Evolutionary conservation across 2,113 vertebrate species (phyloP), one percentile per base, ranked within the genome.

Genomic region (Elanoides forficatus): DNA sequence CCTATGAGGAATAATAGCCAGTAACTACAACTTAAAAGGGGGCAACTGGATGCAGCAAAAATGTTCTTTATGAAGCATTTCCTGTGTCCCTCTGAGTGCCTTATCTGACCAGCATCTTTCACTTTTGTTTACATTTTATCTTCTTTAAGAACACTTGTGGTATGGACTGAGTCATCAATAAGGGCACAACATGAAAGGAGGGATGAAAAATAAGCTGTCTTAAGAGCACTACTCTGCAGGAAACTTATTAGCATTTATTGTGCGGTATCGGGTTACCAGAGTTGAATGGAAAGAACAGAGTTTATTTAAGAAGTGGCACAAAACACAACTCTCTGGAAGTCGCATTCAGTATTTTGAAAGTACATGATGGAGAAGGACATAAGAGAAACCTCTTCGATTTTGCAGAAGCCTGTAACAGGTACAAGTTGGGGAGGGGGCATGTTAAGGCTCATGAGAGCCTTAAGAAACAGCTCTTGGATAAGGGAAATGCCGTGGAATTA

Each of bases 231-330:
- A 93, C 97, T 90, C 92, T 89, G 96, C 97, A 98, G 98, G 98
- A 98, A 98, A 97, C 96, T 97, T 97, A 98, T 97, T 98, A 98
- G 97, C 98, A 98, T 98, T 98, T 98, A 97, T 98, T 97, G 97
- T 96, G 72, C 59, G 3, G 96, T 93, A 95, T 98, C 97, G 81
- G 68, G 88, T 98, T 98, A 96, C 97, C 58, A 52, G 91, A 97
- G 92, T 20, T 93, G 95, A 97, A 97, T 96, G 93, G 94, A 97
- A 97, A 97, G 94, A 97, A 94, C 80, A 92, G 88, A 88, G 95
- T 96, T 97, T 97, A 86, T 92, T 95, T 95, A 96, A 97, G 92
- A 96, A 97, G 92, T 95, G 93, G 90, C 76, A 92, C 85, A 92
- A 89, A 95, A 92, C 73, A 75, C 88, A 88, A 53, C 52, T 73